phyloP scores from a whole-genome alignment of 2,113 vertebrate species.

The Oryzias javanicus region DNA sequence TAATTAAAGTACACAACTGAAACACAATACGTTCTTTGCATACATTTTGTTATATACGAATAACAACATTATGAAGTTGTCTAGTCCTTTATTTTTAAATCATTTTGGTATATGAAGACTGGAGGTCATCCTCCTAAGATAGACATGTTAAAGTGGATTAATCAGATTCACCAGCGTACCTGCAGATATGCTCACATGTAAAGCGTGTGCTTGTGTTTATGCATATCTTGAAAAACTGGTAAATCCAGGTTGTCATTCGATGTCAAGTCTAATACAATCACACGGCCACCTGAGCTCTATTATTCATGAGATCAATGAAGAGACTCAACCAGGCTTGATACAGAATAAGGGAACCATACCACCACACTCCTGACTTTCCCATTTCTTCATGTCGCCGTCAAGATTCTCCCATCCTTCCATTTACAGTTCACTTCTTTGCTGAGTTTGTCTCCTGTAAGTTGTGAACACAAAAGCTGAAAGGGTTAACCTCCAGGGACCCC shows the following conservation, averaged over 20 bases:
- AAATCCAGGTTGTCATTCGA: constrained; percentile 28
- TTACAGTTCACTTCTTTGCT: constrained; percentile 11
- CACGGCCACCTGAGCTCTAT: constrained; percentile 49
- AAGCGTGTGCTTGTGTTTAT: constrained; percentile 2
- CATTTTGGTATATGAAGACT: not conserved
- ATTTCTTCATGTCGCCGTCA: constrained; percentile 4
- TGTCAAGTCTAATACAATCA: constrained; percentile 67
- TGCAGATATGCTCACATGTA: constrained; percentile 8
- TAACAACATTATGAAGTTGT: too few species aligned
- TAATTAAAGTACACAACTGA: too few species aligned
- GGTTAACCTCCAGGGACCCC: constrained; percentile 42
- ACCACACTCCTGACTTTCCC: not conserved
- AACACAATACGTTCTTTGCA: too few species aligned
- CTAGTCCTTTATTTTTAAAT: too few species aligned
- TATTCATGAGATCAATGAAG: constrained; percentile 73
- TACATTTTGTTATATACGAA: too few species aligned
- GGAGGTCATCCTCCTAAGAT: not conserved
- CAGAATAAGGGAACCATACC: constrained; percentile 16
- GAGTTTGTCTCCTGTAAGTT: constrained; percentile 23
- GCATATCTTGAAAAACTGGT: constrained; percentile 30
- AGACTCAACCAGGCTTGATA: constrained; percentile 54
- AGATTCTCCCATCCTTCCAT: constrained; percentile 17
- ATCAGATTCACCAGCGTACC: constrained; percentile 26
- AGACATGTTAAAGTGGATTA: constrained; percentile 15
- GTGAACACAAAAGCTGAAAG: constrained; percentile 47